Conservation (phyloP, 2,113 vertebrate species). For the Oryzias melastigma region DNA sequence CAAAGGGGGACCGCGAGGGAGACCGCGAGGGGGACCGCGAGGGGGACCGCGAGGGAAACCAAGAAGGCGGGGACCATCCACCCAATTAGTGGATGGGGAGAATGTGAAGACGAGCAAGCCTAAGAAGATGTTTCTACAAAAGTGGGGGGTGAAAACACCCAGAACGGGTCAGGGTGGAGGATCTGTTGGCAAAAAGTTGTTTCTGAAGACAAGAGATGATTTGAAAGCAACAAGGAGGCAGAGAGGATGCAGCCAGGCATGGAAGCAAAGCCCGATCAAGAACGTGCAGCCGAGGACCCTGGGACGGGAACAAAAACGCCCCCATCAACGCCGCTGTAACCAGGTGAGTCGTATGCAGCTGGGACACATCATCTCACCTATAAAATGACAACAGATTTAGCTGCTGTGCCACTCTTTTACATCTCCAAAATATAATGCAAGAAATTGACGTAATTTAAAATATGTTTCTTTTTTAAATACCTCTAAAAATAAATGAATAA, state of each 20-base stretch:
- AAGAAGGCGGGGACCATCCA: slow-evolving; percentile 13
- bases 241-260: slow-evolving; percentile 6
- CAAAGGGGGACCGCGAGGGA: not conserved
- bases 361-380: too few relatives aligned
- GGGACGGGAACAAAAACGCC: not conserved
- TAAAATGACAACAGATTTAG: too few relatives aligned
- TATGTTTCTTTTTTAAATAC: too few relatives aligned
- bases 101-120: slow-evolving; percentile 40
- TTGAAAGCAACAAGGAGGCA: slow-evolving; percentile 24
- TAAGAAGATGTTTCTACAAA: slow-evolving; percentile 38
- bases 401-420: too few relatives aligned
- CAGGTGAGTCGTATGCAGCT: slow-evolving; percentile 21
- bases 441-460: too few relatives aligned
- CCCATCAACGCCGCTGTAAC: not conserved
- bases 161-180: slow-evolving; percentile 67
- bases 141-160: slow-evolving; percentile 20
- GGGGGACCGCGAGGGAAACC: not conserved
- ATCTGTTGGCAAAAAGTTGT: slow-evolving; percentile 51
- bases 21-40: not conserved
- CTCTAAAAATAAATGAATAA: too few relatives aligned
- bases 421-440: too few relatives aligned
- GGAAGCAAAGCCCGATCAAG: slow-evolving; percentile 22
- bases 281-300: not conserved
- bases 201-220: slow-evolving; percentile 48
- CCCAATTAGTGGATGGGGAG: slow-evolving; percentile 38